Conservation (phyloP, 2,113 vertebrate species). For the Poeciliopsis occidentalis region DNA sequence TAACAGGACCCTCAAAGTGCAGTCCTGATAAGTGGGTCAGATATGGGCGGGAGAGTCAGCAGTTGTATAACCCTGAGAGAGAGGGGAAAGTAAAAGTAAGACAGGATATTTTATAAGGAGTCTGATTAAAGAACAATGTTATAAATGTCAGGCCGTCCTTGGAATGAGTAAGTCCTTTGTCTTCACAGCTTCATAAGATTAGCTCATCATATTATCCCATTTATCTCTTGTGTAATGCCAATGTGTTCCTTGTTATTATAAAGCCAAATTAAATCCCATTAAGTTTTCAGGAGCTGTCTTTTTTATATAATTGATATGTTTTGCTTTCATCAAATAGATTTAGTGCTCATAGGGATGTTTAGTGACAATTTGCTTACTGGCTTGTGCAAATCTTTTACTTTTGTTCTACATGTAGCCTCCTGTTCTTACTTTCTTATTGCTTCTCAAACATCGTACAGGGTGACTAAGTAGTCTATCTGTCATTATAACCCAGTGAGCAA, state of each 20-base stretch:
- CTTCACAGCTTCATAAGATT: too few species aligned
- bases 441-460: slow-evolving; percentile 29
- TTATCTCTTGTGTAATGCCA: slow-evolving; percentile 34
- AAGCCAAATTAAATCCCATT: slow-evolving; percentile 31
- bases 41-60: background rate
- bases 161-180: background rate
- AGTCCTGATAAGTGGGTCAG: slow-evolving; percentile 31
- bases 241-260: slow-evolving; percentile 18
- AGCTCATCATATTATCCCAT: background rate
- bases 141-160: background rate
- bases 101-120: background rate
- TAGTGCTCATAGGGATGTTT: slow-evolving; percentile 28
- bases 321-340: slow-evolving; percentile 62
- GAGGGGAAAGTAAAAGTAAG: background rate
- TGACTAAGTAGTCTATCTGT: slow-evolving; percentile 40
- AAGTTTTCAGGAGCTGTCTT: slow-evolving; percentile 58
- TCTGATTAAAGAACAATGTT: background rate
- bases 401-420: slow-evolving; percentile 25
- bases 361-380: slow-evolving; percentile 23
- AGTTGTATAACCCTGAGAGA: background rate
- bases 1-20: slow-evolving; percentile 28
- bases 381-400: background rate
- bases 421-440: slow-evolving; percentile 28
- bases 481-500: slow-evolving; percentile 18
- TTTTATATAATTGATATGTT: slow-evolving; percentile 46